Evolutionary conservation across 1,140 invertebrate genomes (phyloP), one percentile per base, ranked within the genome.

Genomic region (Papilio polytes): DNA sequence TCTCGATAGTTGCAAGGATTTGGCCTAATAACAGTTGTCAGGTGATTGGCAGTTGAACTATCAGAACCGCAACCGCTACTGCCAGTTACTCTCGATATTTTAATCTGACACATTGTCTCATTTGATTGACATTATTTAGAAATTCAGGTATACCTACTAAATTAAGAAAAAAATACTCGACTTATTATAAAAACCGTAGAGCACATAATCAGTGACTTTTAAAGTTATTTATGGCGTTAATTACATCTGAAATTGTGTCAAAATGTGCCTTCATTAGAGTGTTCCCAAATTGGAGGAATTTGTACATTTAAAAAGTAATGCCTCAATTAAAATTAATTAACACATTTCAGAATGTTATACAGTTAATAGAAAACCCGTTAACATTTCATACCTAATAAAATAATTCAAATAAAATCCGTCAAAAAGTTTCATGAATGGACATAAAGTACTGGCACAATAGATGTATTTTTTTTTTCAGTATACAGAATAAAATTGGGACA

Each of bases 81-180:
- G 63, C 36, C 22, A 31, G 26, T 18, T 31, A 10, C 6, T 70
- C 3, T 70, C 4, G 15, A 70, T 70, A 70, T 31, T 70, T 31
- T 70, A 70, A 66, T 31, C 63, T 70, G 63, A 70, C 63, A 70
- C 12, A 31, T 70, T 70, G 22, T 7, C 22, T 70, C 4, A 70
- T 70, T 31, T 31, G 63, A 36, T 70, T 70, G 36, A 36, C 7
- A 70, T 70, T 31, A 31, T 31, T 70, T 36, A 15, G 10, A 70
- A 70, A 36, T 36, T 70, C 26, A 31, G 13, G 36, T 31, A 41
- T 8, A 8, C 36, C 22, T 31, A 70, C 63, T 26, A 1, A 26
- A 13, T 36, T 12, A 31, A n/a, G n/a, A 31, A 70, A 36, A 0
- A 66, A 66, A 3, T 26, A 22, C 22, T 12, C 6, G 1, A 10